Evolutionary conservation across 2,113 vertebrate species (phyloP).

Genomic region (Zosterops borbonicus): DNA sequence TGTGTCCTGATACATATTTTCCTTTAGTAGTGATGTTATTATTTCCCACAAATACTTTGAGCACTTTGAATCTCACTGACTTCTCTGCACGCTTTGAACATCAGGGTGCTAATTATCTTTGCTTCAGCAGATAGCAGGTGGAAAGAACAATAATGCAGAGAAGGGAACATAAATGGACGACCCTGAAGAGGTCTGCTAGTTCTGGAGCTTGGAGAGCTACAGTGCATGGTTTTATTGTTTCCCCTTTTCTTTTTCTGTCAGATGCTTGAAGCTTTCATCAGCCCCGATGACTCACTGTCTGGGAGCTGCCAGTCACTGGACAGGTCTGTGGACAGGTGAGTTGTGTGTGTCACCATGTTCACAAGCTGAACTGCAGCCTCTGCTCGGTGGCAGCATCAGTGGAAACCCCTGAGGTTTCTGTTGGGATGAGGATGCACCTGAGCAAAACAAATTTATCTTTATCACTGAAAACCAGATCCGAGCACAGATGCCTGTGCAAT

Average conservation of each 20-base stretch:
- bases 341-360: neutral
- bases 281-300: slow-evolving; percentile 82
- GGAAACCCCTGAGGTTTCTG: neutral
- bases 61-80: neutral
- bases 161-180: neutral
- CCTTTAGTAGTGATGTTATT: neutral
- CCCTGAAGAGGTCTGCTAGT: neutral
- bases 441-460: neutral
- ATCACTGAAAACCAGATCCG: neutral
- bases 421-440: neutral
- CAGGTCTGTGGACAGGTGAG: slow-evolving; percentile 86
- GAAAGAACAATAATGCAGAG: neutral
- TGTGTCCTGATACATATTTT: neutral
- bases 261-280: slow-evolving; percentile 89
- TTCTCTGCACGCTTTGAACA: neutral
- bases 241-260: slow-evolving; percentile 34
- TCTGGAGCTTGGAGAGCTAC: neutral
- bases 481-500: neutral
- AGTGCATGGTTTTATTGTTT: neutral
- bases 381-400: fast-evolving
- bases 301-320: slow-evolving; percentile 87
- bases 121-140: neutral
- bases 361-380: neutral
- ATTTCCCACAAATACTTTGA: neutral
- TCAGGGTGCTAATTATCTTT: neutral